Conservation (phyloP, 2,888 invertebrate genomes). For the Cremastinae sp. region DNA sequence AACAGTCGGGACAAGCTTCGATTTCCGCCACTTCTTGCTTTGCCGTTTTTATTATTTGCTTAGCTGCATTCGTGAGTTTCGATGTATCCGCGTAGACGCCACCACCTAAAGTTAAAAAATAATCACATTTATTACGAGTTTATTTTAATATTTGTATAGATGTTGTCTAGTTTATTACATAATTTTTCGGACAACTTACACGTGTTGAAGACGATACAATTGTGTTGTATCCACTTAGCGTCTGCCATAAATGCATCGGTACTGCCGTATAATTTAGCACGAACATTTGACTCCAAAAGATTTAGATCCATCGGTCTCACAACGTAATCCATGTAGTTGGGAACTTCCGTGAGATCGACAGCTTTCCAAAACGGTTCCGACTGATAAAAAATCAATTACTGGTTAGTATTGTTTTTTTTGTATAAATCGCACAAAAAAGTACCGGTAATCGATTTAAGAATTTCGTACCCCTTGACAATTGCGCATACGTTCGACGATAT, state of each 20-base stretch:
- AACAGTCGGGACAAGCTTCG: slow-evolving; percentile 96
- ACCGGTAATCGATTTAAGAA: not conserved
- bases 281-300: slow-evolving; percentile 88
- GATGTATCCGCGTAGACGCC: slow-evolving; percentile 80
- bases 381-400: slow-evolving; percentile 79
- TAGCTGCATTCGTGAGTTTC: slow-evolving; percentile 89
- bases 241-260: slow-evolving; percentile 95
- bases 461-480: slow-evolving; percentile 88
- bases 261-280: slow-evolving; percentile 88
- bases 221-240: slow-evolving; percentile 96
- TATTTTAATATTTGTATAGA: not conserved
- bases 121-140: not conserved
- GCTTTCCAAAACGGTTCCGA: slow-evolving; percentile 90
- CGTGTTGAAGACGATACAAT: slow-evolving; percentile 94
- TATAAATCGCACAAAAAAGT: not conserved
- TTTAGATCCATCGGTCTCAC: slow-evolving; percentile 93
- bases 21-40: slow-evolving; percentile 95
- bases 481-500: slow-evolving; percentile 90
- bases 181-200: slow-evolving; percentile 83
- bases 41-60: slow-evolving; percentile 90
- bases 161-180: not conserved
- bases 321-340: slow-evolving; percentile 90
- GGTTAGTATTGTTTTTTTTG: not conserved
- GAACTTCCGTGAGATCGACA: slow-evolving; percentile 86
- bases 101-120: slow-evolving; percentile 82